These are phyloP conservation scores for Synanthedon myopaeformis DNA, from an alignment of 2,888 invertebrate genomes.

Conservation along the genomic window DNA sequence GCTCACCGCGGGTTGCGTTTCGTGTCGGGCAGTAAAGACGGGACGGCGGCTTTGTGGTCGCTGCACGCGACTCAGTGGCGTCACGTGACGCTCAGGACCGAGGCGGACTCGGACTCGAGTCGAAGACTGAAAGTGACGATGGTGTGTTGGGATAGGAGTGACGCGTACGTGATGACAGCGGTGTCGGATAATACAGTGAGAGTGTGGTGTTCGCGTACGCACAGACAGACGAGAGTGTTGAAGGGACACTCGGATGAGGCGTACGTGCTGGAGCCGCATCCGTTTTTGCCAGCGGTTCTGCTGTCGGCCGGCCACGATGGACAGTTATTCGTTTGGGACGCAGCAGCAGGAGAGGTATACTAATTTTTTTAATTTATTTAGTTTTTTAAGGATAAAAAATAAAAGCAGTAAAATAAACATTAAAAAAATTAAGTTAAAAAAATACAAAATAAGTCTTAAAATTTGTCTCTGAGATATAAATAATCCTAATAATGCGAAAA, in stretches of 20 bases:
- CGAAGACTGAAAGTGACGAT: slow-evolving; percentile 78
- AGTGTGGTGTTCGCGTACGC: slow-evolving; percentile 83
- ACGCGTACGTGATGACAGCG: slow-evolving; percentile 86
- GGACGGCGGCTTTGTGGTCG: slow-evolving; percentile 93
- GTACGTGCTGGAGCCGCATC: slow-evolving; percentile 94
- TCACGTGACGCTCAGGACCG: slow-evolving; percentile 74
- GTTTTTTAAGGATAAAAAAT: not conserved
- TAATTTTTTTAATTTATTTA: not conserved
- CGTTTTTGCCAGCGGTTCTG: slow-evolving; percentile 82
- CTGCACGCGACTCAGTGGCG: slow-evolving; percentile 93
- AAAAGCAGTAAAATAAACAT: not conserved
- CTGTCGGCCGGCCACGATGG: slow-evolving; percentile 98
- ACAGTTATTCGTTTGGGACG: slow-evolving; percentile 87
- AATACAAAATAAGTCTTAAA: no score
- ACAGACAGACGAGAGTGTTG: slow-evolving; percentile 74
- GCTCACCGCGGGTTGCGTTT: slow-evolving; percentile 89
- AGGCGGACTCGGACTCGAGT: slow-evolving; percentile 15
- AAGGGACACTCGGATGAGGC: slow-evolving; percentile 92
- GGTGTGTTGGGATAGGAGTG: slow-evolving; percentile 95
- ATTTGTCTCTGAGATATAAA: no score
- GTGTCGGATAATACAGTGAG: slow-evolving; percentile 86
- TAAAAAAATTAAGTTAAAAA: no score
- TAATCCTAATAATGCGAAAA: no score
- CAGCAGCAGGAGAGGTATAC: slow-evolving; percentile 29
- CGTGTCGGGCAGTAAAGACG: slow-evolving; percentile 95